Evolutionary conservation across 2,113 vertebrate species (phyloP).

Genomic region (Aramus guarauna): DNA sequence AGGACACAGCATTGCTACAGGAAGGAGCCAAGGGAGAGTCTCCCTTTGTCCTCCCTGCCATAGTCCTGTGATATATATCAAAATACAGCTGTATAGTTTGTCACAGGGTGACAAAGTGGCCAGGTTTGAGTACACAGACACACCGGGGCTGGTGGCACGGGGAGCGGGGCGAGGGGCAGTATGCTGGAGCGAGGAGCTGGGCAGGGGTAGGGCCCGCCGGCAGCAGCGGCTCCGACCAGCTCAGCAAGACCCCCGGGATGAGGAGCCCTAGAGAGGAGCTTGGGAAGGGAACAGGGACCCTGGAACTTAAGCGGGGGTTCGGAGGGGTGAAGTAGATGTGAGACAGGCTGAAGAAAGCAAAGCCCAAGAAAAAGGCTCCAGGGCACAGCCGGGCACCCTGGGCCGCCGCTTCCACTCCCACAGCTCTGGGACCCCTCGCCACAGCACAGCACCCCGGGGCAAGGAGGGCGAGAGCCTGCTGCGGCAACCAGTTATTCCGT

Average conservation of each 20-base stretch:
- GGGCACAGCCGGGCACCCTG: rapidly evolving
- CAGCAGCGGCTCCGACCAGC: rapidly evolving
- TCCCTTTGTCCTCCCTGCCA: background rate
- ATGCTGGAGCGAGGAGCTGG: rapidly evolving
- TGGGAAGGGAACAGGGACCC: background rate
- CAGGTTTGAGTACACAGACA: background rate
- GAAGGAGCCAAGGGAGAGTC: background rate
- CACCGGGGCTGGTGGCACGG: background rate
- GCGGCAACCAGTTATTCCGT: background rate
- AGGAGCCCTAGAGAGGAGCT: background rate
- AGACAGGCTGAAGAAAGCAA: background rate
- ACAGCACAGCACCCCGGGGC: rapidly evolving
- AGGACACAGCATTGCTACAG: background rate
- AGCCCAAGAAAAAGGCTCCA: background rate
- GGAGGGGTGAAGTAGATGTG: background rate
- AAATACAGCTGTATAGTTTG: too few species aligned
- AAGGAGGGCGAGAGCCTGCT: background rate
- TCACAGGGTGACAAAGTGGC: background rate
- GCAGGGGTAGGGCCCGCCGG: background rate
- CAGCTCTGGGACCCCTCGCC: background rate
- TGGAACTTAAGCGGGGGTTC: background rate
- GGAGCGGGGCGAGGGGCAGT: background rate
- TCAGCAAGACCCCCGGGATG: rapidly evolving
- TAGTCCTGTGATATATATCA: too few species aligned
- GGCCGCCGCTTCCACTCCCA: rapidly evolving